Percentiles rank a stretch among this genome's conserved stretches.
phyloP scores from a whole-genome alignment of 2,888 invertebrate species.

The Theretra japonica region DNA sequence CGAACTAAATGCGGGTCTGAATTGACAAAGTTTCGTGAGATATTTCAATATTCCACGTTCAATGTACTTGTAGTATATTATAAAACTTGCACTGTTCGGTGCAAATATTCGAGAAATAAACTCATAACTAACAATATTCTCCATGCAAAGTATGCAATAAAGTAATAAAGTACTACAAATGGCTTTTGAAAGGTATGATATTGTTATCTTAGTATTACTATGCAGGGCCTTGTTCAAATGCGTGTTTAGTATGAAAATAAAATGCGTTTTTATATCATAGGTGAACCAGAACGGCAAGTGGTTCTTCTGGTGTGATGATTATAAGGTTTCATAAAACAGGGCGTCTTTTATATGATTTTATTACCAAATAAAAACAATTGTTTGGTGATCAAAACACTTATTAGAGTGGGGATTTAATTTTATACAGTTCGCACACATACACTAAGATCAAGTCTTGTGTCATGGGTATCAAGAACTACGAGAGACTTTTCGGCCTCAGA shows the following conservation, averaged over 20 bases:
- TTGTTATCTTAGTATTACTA: too few species aligned
- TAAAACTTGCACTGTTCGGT: background rate
- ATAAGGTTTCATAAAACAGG: too few species aligned
- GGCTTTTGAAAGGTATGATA: background rate
- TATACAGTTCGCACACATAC: too few species aligned
- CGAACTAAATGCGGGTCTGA: background rate
- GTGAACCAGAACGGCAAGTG: background rate
- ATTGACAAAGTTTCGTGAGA: background rate
- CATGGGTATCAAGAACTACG: too few species aligned
- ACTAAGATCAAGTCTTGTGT: too few species aligned
- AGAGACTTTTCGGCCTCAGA: too few species aligned
- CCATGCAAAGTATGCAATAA: background rate
- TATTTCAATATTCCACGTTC: conserved; percentile 21
- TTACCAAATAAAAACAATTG: too few species aligned
- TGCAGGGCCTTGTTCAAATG: too few species aligned
- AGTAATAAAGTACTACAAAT: background rate
- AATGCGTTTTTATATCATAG: background rate
- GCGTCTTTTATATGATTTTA: too few species aligned
- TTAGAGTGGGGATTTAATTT: too few species aligned
- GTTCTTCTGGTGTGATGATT: background rate
- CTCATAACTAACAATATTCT: background rate
- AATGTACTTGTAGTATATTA: conserved; percentile 35
- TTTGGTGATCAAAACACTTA: too few species aligned
- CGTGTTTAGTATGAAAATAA: too few species aligned
- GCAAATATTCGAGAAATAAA: background rate